Evolutionary conservation across 2,888 invertebrate genomes (phyloP).

Genomic region (Chaetogeoica ovagalla): DNA sequence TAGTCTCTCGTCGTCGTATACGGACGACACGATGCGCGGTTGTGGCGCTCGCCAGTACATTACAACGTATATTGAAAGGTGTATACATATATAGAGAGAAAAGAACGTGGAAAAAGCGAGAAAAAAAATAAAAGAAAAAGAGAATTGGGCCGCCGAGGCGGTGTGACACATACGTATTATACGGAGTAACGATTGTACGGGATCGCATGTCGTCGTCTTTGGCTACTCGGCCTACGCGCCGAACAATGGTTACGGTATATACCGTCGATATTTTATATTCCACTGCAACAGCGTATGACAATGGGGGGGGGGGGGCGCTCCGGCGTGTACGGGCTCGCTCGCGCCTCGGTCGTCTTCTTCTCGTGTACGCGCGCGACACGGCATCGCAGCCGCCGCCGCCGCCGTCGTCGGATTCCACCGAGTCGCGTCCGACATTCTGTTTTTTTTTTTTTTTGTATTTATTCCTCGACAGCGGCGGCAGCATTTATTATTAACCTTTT

Average conservation of each 20-base stretch:
- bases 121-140: too few relatives aligned
- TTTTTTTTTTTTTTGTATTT: conserved; percentile 9
- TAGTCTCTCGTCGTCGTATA: too few relatives aligned
- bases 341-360: too few relatives aligned
- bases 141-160: too few relatives aligned
- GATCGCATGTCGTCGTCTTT: conserved; percentile 45
- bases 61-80: too few relatives aligned
- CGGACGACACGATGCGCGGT: too few relatives aligned
- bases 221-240: conserved; percentile 51
- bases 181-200: background rate
- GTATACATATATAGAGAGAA: too few relatives aligned
- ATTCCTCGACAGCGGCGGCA: background rate
- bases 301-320: conserved; percentile 19
- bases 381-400: too few relatives aligned
- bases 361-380: background rate
- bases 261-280: conserved; percentile 5
- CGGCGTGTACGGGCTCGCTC: background rate
- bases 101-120: too few relatives aligned
- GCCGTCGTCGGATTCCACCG: conserved; percentile 20
- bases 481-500: conserved; percentile 47
- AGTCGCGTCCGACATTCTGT: conserved; percentile 12
- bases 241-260: conserved; percentile 30
- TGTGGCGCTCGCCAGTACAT: too few relatives aligned
- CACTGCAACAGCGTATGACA: conserved; percentile 12
- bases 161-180: conserved; percentile 10